Conservation (phyloP, 2,888 invertebrate genomes). For the Tridacna crocea region DNA sequence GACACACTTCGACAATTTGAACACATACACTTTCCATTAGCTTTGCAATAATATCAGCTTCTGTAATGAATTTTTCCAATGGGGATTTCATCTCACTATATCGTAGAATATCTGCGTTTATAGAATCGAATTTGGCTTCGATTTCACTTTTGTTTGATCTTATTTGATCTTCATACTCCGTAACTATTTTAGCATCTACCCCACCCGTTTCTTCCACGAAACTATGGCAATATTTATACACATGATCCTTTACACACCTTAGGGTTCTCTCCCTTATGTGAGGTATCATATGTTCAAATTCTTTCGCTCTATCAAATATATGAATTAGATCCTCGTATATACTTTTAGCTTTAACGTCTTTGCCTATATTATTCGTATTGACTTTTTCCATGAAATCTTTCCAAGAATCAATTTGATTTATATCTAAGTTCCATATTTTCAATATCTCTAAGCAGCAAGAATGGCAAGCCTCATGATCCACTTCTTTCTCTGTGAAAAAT, state of each 20-base stretch:
- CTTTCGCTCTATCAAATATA: conserved; percentile 68
- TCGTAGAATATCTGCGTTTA: conserved; percentile 69
- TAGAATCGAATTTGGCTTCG: conserved; percentile 65
- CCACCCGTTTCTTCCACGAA: conserved; percentile 72
- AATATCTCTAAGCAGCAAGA: conserved; percentile 61
- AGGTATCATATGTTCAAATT: conserved; percentile 70
- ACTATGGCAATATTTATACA: conserved; percentile 73
- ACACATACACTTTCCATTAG: conserved; percentile 74
- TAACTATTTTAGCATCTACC: conserved; percentile 66
- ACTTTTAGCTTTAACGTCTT: conserved; percentile 47
- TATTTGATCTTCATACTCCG: conserved; percentile 69
- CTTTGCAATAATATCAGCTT: conserved; percentile 63
- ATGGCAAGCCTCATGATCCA: conserved; percentile 61
- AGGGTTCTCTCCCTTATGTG: conserved; percentile 64
- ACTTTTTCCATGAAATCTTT: conserved; percentile 67
- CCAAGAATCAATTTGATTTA: conserved; percentile 63
- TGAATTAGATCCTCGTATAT: conserved; percentile 62
- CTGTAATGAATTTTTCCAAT: conserved; percentile 66
- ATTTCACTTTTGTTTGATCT: conserved; percentile 64
- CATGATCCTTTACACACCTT: conserved; percentile 68
- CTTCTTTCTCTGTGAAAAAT: conserved; percentile 57
- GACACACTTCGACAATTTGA: conserved; percentile 69
- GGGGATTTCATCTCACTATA: conserved; percentile 71
- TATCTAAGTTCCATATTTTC: conserved; percentile 57
- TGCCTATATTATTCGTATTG: conserved; percentile 53